Conservation (phyloP, 2,113 vertebrate genomes). For the Embiotoca jacksoni region DNA sequence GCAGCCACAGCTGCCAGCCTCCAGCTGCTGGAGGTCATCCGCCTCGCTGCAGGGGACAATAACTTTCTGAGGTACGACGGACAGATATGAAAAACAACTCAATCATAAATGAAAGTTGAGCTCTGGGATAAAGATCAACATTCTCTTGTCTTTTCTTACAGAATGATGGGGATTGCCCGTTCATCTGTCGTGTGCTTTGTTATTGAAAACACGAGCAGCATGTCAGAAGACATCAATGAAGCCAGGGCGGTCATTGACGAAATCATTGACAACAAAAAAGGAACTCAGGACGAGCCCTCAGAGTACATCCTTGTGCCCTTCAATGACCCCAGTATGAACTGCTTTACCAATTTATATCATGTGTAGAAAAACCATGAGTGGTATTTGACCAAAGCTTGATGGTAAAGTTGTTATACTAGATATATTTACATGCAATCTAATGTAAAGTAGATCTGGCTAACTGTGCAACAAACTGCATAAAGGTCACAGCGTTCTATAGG, state of each 20-base stretch:
- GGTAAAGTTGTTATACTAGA: too few relatives aligned
- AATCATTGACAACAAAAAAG: conserved; percentile 80
- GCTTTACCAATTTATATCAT: background rate
- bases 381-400: too few relatives aligned
- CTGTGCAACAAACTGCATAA: too few relatives aligned
- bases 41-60: conserved; percentile 68
- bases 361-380: too few relatives aligned
- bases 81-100: background rate
- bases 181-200: conserved; percentile 83
- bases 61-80: conserved; percentile 74
- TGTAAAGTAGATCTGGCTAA: too few relatives aligned
- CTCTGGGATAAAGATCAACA: background rate
- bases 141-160: conserved; percentile 39
- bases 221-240: conserved; percentile 76
- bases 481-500: too few relatives aligned
- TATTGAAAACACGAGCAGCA: conserved; percentile 84
- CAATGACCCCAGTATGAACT: conserved; percentile 80
- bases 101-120: background rate
- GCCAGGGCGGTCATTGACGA: conserved; percentile 57
- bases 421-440: too few relatives aligned
- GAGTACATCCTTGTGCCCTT: conserved; percentile 85
- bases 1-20: conserved; percentile 70
- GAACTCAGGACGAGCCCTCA: conserved; percentile 83
- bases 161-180: conserved; percentile 83
- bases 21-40: conserved; percentile 80